Evolutionary conservation across 2,888 invertebrate genomes (phyloP), one percentile per base, ranked within the genome.

Genomic region (Tuberolachnus salignus): DNA sequence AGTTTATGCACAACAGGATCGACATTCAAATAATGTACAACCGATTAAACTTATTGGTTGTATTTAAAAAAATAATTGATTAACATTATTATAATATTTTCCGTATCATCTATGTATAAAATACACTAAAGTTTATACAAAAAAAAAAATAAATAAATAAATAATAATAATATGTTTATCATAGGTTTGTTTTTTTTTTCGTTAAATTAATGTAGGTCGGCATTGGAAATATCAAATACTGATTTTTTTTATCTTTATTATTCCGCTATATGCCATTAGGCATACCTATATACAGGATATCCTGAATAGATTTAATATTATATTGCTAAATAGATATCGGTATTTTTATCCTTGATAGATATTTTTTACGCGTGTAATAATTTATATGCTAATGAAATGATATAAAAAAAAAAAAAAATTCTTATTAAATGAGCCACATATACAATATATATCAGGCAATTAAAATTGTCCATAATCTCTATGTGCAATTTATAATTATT

Each of bases 191-290:
- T 59, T 26, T 51, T 51, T 8, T 26, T 72, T 34, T 34, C 59
- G 26, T 59, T 26, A 14, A 59, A 49, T 71, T 34, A 59, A 59
- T 72, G 19, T 59, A 72, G 46, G 46, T 72, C 49, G 59, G 19
- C 71, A 72, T 72, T 72, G 71, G 49, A 59, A 71, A 63, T 42
- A 63, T n/a, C n/a, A n/a, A n/a, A n/a, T n/a, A 34, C 51, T 64
- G 42, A 63, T 46, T 4, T 11, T n/a, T 51, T 63, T 42, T 73
- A 73, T 73, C 73, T 67, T 49, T 49, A 67, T 63, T 53, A 55
- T 57, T 61, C 34, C 23, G 19, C 19, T 13, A 19, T 70, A 55
- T 14, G n/a, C 19, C 13, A 42, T 6, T 42, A 6, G 3, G 34
- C 6, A 34, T 34, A 34, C 34, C 6, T 34, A 34, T 34, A 23